Evolutionary conservation across 2,888 invertebrate species (phyloP).

Genomic region (Anthrax anthrax): DNA sequence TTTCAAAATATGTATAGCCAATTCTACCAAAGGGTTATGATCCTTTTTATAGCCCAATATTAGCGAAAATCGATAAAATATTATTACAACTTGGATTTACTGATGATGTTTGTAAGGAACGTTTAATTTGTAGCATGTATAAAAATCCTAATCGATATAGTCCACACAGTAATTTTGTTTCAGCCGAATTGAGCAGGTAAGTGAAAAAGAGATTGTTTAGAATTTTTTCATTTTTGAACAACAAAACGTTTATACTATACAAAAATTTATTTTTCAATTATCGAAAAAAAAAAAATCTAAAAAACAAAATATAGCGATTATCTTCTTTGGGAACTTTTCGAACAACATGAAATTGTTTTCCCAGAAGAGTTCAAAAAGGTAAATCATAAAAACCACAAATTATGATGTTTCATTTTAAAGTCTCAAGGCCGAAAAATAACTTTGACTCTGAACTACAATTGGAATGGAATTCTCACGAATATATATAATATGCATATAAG

Average conservation of each 20-base stretch:
- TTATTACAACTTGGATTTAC: conserved; percentile 53
- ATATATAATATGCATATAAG: too few species aligned
- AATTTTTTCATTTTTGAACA: too few species aligned
- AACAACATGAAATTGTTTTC: too few species aligned
- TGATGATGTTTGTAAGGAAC: conserved; percentile 60
- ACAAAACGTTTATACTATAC: neutral
- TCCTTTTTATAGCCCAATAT: conserved; percentile 61
- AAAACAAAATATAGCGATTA: neutral
- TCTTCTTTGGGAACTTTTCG: too few species aligned
- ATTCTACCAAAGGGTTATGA: conserved; percentile 35
- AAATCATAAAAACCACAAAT: too few species aligned
- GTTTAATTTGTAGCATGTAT: conserved; percentile 73
- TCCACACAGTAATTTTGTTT: conserved; percentile 75
- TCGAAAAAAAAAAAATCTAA: neutral
- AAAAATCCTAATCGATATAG: conserved; percentile 67
- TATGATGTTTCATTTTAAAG: too few species aligned
- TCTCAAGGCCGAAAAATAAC: too few species aligned
- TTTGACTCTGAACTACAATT: too few species aligned
- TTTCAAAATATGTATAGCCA: too few species aligned
- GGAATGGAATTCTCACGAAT: too few species aligned
- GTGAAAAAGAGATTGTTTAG: conserved; percentile 20
- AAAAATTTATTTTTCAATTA: neutral
- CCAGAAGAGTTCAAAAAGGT: too few species aligned
- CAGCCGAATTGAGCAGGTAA: conserved; percentile 79
- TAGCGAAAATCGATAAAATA: conserved; percentile 63